Conservation (phyloP, 1,140 invertebrate genomes). For the Carcinoscorpius rotundicauda region DNA sequence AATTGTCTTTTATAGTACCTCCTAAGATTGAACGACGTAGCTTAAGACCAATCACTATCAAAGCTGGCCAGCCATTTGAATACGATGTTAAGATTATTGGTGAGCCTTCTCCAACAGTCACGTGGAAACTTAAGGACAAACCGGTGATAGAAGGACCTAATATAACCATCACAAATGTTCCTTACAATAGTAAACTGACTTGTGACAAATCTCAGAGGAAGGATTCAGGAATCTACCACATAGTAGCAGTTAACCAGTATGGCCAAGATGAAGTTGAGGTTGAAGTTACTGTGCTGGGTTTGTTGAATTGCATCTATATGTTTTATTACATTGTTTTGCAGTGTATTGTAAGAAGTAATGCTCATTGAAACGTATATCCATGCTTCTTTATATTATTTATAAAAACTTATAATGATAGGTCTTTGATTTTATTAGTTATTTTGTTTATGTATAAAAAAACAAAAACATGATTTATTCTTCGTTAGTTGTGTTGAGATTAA, state of each 20-base stretch:
- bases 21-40: conserved; percentile 92
- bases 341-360: too few relatives aligned
- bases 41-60: conserved; percentile 64
- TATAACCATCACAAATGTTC: conserved; percentile 20
- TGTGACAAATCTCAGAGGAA: conserved; percentile 38
- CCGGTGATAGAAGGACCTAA: conserved; percentile 18
- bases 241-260: conserved; percentile 39
- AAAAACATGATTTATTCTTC: too few relatives aligned
- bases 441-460: too few relatives aligned
- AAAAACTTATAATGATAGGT: too few relatives aligned
- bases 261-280: conserved; percentile 40
- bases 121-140: conserved; percentile 26
- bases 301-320: neutral
- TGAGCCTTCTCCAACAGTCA: conserved; percentile 29
- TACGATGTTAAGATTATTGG: conserved; percentile 32
- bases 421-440: too few relatives aligned
- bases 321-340: too few relatives aligned
- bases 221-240: conserved; percentile 36
- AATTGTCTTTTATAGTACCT: too few relatives aligned
- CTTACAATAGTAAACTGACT: conserved; percentile 36
- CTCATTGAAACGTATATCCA: too few relatives aligned
- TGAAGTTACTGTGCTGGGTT: conserved; percentile 52
- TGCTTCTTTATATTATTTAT: too few relatives aligned
- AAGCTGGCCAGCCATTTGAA: conserved; percentile 40
- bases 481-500: too few relatives aligned